Evolutionary conservation across 2,797 vertebrate genomes (phyloP), one percentile per base, ranked within the genome.

Genomic region (Bovichtus variegatus): DNA sequence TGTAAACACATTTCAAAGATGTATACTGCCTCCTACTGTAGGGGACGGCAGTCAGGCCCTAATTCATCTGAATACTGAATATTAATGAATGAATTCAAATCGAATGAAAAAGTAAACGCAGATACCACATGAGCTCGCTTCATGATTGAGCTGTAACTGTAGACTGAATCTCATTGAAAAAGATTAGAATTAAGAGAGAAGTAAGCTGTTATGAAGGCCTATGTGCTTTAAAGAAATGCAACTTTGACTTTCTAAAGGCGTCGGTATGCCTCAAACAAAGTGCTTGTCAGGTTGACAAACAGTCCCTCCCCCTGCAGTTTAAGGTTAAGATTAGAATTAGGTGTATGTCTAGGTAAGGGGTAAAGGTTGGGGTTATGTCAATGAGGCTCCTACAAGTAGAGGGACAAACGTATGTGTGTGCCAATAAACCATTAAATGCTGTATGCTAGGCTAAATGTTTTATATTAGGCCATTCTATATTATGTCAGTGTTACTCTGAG

Each of bases 21-120:
- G 13, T 11, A 18, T 10, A 19, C 38, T 51, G 71, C 59, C 69
- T 0, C 58, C 75, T 71, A 1, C 46, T 60, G 80, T 6, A 34
- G n/a, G 2, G n/a, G 19, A 4, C 13, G 15, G 21, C n/a, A n/a
- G n/a, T n/a, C n/a, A n/a, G n/a, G 9, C 21, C 19, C 25, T 49
- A 5, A 13, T 3, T 9, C 12, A n/a, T n/a, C n/a, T n/a, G n/a
- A n/a, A n/a, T n/a, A n/a, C n/a, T n/a, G n/a, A n/a, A 18, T 9
- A 4, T 23, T 9, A 40, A 6, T 55, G 18, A 36, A 57, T 21
- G 29, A 57, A 12, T n/a, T n/a, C n/a, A 49, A 50, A 72, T 44
- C 11, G 44, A 13, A 34, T 44, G 19, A n/a, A 40, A 25, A 40
- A n/a, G 12, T 34, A n/a, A n/a, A n/a, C n/a, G n/a, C n/a, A n/a